These are phyloP conservation scores for Alligator mississippiensis DNA, from an alignment of 2,113 vertebrate species.

Conservation along the genomic window DNA sequence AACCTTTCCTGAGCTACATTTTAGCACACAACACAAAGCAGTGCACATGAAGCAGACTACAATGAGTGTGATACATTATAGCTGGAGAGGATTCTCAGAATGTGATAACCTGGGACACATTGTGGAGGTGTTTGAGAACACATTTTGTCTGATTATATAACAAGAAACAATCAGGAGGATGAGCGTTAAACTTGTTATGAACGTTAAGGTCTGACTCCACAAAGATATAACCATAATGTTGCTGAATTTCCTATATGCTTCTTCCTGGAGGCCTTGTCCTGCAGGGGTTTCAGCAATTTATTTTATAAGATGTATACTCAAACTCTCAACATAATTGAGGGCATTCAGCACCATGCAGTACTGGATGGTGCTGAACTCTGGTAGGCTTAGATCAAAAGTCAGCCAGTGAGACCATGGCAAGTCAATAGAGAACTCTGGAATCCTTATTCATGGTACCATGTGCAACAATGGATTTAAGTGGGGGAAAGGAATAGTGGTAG, in stretches of 20 bases:
- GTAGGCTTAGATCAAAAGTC: not conserved
- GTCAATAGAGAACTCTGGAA: not conserved
- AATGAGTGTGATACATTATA: not conserved
- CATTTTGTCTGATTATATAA: constrained; percentile 51
- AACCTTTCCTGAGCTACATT: not conserved
- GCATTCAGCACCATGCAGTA: not conserved
- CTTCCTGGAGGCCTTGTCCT: fast-evolving
- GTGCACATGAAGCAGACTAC: not conserved
- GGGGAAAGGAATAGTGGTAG: not conserved
- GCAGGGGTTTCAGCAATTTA: not conserved
- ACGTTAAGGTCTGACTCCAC: constrained; percentile 10
- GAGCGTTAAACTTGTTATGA: not conserved
- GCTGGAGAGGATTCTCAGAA: not conserved
- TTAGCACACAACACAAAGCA: not conserved
- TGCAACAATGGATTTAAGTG: not conserved
- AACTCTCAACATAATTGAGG: not conserved
- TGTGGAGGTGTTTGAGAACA: constrained; percentile 13
- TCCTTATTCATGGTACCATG: not conserved
- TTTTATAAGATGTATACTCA: not conserved
- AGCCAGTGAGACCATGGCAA: fast-evolving
- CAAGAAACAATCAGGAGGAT: constrained; percentile 40
- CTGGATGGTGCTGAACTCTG: not conserved
- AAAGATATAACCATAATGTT: not conserved
- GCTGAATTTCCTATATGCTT: not conserved
- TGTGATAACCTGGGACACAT: not conserved